Evolutionary conservation across 1,140 invertebrate genomes (phyloP).

Genomic region (Dryas iulia): DNA sequence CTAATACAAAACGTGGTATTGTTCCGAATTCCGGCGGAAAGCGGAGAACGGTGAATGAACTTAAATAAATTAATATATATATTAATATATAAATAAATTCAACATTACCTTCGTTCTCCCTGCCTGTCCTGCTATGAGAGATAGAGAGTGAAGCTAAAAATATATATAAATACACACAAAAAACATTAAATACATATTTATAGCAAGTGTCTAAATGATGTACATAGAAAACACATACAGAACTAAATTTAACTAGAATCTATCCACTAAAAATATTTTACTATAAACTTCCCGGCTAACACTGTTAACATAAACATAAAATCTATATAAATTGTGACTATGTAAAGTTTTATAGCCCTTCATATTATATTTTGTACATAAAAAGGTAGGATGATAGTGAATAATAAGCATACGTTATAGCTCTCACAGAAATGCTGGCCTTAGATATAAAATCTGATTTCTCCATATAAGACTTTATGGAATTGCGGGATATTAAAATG

Average conservation of each 20-base stretch:
- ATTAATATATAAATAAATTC: too few species aligned
- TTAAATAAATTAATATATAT: too few species aligned
- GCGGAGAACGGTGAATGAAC: too few species aligned
- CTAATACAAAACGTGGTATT: too few species aligned
- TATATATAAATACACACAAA: too few species aligned
- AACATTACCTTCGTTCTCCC: too few species aligned
- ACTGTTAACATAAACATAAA: background rate
- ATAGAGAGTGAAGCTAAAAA: too few species aligned
- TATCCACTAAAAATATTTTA: background rate
- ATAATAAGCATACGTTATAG: constrained; percentile 27
- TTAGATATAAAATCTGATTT: background rate
- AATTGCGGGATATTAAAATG: background rate
- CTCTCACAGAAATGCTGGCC: background rate
- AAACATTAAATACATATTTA: background rate
- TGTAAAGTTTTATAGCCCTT: constrained; percentile 16
- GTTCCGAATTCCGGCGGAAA: too few species aligned
- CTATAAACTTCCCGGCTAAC: background rate
- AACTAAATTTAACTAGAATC: background rate
- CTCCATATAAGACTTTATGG: background rate
- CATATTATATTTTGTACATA: constrained; percentile 5
- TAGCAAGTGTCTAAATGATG: background rate
- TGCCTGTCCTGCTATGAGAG: too few species aligned
- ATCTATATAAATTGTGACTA: constrained; percentile 20
- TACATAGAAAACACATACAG: background rate
- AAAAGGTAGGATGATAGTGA: constrained; percentile 3